Conservation (phyloP, 2,113 vertebrate species). For the Stegastes partitus region DNA sequence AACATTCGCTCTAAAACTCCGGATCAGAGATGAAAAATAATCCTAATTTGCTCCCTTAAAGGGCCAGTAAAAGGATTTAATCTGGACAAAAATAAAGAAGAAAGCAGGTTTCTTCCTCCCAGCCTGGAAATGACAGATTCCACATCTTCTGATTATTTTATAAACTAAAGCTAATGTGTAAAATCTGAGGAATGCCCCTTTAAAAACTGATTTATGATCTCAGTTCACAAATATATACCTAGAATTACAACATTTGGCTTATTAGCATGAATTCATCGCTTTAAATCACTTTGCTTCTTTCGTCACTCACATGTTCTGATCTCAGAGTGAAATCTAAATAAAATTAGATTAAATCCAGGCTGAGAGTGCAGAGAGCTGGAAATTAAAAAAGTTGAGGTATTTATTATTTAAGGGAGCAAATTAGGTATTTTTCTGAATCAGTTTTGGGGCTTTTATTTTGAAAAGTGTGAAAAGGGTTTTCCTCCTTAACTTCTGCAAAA, state of each 20-base stretch:
- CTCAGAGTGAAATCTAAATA: background rate
- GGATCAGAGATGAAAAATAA: background rate
- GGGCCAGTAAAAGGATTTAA: background rate
- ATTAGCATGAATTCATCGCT: background rate
- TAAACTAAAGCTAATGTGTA: background rate
- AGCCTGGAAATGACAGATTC: background rate
- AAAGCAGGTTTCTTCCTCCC: background rate
- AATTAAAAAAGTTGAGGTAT: background rate
- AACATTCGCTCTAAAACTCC: background rate
- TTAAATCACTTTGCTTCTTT: background rate
- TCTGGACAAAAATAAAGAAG: background rate
- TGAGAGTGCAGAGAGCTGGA: background rate
- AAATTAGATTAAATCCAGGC: background rate
- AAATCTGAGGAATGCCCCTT: background rate
- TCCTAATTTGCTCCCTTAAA: background rate
- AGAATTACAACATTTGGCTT: background rate
- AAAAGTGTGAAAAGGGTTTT: background rate
- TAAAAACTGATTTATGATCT: constrained; percentile 1
- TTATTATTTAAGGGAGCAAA: background rate
- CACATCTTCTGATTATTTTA: background rate
- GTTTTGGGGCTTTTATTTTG: background rate
- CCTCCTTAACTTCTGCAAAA: background rate
- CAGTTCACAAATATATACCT: background rate
- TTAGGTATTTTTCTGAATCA: background rate
- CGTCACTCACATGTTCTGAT: background rate